A percentile compares a stretch with the other conserved stretches of the same genome.
phyloP scores from a whole-genome alignment of 2,113 vertebrate genomes.

The Nesogale talazaci region DNA sequence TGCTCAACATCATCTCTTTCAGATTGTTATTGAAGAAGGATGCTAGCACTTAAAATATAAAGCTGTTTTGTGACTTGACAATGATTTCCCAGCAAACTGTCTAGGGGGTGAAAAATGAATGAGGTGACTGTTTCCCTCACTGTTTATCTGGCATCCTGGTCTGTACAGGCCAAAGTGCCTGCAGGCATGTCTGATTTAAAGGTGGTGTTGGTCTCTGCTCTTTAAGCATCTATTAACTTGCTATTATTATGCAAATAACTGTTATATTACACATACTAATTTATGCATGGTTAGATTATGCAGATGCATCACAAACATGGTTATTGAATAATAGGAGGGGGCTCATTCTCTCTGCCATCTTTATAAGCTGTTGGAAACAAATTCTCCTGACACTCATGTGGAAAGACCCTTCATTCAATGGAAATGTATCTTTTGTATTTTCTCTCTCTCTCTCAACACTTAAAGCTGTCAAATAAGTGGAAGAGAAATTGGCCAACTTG shows the following conservation, averaged over 20 bases:
- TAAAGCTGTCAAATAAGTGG: slow-evolving; percentile 25
- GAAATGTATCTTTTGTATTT: slow-evolving; percentile 66
- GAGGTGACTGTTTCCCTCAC: slow-evolving; percentile 78
- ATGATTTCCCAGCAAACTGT: slow-evolving; percentile 78
- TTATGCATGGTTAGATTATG: slow-evolving; percentile 97
- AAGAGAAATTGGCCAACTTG: neutral
- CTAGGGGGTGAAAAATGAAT: slow-evolving; percentile 81
- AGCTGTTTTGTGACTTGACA: slow-evolving; percentile 75
- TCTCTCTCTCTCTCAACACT: slow-evolving; percentile 40
- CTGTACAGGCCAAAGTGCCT: slow-evolving; percentile 91
- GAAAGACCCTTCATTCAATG: slow-evolving; percentile 68
- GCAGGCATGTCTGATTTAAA: slow-evolving; percentile 98
- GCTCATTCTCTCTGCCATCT: slow-evolving; percentile 82
- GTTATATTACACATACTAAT: slow-evolving; percentile 99
- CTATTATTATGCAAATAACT: slow-evolving; percentile 99
- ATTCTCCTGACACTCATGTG: slow-evolving; percentile 79
- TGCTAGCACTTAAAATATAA: slow-evolving; percentile 71
- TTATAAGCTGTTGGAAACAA: slow-evolving; percentile 83
- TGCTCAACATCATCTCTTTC: slow-evolving; percentile 24
- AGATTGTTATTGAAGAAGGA: slow-evolving; percentile 52
- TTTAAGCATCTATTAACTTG: slow-evolving; percentile 99
- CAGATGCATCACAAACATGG: slow-evolving; percentile 92
- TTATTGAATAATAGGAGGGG: slow-evolving; percentile 93
- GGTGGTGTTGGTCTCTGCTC: slow-evolving; percentile 97
- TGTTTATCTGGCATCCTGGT: slow-evolving; percentile 89